Conservation (phyloP, 2,797 vertebrate genomes). For the Pygocentrus nattereri region DNA sequence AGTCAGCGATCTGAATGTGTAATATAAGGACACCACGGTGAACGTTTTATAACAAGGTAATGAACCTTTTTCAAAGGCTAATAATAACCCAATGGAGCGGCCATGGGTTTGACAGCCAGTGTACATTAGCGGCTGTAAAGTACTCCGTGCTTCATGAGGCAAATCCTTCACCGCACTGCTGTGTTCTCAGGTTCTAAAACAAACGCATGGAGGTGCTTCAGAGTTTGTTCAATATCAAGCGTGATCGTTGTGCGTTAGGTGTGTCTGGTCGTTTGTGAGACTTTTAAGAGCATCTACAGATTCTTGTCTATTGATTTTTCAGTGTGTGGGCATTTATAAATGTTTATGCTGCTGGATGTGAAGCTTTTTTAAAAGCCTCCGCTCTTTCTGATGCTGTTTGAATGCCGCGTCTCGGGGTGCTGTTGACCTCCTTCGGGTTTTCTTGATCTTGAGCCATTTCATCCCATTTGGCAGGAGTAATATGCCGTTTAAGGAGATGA, state of each 20-base stretch:
- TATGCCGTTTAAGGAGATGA: not conserved
- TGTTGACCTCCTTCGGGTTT: not conserved
- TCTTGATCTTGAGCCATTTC: not conserved
- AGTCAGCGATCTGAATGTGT: not conserved
- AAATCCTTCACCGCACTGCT: not conserved
- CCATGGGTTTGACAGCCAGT: constrained; percentile 5
- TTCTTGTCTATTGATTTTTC: not conserved
- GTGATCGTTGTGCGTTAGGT: not conserved
- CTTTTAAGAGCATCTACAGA: not conserved
- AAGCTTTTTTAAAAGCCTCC: not conserved
- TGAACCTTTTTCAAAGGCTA: constrained; percentile 38
- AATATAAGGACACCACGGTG: constrained; percentile 15
- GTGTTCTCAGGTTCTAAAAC: not conserved
- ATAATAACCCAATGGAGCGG: constrained; percentile 44
- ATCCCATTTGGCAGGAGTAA: not conserved
- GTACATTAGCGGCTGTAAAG: constrained; percentile 22
- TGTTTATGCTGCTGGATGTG: not conserved
- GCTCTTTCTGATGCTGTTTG: not conserved
- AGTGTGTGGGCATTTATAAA: not conserved
- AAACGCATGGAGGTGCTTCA: no score
- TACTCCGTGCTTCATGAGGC: not conserved
- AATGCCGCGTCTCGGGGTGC: not conserved
- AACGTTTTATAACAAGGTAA: constrained; percentile 46
- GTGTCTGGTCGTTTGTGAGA: not conserved
- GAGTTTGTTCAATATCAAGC: not conserved